Evolutionary conservation across 2,113 vertebrate species (phyloP).

Genomic region (Notiomystis cincta): DNA sequence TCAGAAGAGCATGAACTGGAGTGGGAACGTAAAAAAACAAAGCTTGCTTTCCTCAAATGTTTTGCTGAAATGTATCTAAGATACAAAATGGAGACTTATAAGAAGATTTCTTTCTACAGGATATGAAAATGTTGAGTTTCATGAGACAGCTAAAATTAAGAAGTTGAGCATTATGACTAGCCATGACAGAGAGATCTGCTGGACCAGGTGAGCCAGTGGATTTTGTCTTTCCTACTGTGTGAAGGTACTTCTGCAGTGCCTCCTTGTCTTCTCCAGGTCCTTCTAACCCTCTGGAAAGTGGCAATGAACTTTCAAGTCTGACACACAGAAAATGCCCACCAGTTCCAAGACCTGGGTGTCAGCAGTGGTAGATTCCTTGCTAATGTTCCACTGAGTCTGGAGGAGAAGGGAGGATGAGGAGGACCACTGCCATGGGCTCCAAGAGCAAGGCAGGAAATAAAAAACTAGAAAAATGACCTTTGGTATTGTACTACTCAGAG

Average conservation of each 20-base stretch:
- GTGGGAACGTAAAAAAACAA: not conserved
- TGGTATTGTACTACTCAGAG: not conserved
- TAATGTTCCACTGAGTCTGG: accelerated
- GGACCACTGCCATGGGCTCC: accelerated
- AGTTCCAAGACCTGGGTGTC: not conserved
- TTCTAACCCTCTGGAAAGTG: not conserved
- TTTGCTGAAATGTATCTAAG: not conserved
- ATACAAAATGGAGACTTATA: not conserved
- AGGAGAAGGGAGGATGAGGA: not conserved
- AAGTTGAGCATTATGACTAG: not conserved
- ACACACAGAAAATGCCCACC: not conserved
- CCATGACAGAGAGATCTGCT: not conserved
- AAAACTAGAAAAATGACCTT: not conserved
- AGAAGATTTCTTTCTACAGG: not conserved
- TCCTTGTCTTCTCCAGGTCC: not conserved
- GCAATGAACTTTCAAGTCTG: not conserved
- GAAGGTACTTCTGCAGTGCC: not conserved
- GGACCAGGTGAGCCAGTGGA: not conserved
- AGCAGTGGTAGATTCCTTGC: not conserved
- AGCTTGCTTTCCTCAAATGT: not conserved
- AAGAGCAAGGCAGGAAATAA: not conserved
- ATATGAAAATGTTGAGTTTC: not conserved
- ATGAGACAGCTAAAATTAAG: not conserved
- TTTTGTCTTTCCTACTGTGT: not conserved
- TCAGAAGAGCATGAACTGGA: not conserved